Base-by-base conservation (phyloP, 2,113 vertebrate genomes). In the Phodopus roborovskii region DNA sequence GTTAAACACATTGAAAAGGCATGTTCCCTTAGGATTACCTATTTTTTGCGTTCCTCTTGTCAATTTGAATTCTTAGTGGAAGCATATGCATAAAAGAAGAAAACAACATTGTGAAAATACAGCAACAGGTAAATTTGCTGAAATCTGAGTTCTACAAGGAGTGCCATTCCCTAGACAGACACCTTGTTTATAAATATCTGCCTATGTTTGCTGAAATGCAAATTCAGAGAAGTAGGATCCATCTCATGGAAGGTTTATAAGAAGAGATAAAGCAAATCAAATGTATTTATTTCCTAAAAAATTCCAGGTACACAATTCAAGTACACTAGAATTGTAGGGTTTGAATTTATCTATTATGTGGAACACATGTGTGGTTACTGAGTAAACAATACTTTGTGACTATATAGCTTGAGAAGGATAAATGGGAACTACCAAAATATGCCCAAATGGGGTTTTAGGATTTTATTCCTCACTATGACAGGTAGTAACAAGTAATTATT, bases 51-150 rank as follows among this genome's bases (percentile, higher is more conserved):
- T 33, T 96, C 53, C 87, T 96, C 53, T 97, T 96, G 97, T 92
- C 93, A 94, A 98, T 97, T 97, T 98, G 97, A 97, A 95, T 66
- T 97, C 96, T 97, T 96, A 98, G 97, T 97, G 83, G 94, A 96
- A 96, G 96, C 93, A 81, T 42, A 95, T 33, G 6, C 30, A 89
- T 84, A 96, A 88, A 97, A 94, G 89, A 74, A 97, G 89, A 97
- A 95, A 96, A 97, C 97, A 97, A 78, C 86, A 84, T 93, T 95
- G 97, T 91, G 98, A 7, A 60, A 75, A 97, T 88, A 87, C 93
- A 91, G 70, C 97, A 97, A 94, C 64, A 94, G 94, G 95, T 62
- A 77, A 48, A 1, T 97, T 96, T 95, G 60, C 75, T 97, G 70
- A 96, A 96, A 97, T 87, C 95, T 96, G 92, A 83, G 68, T 90